phyloP scores from a whole-genome alignment of 2,888 invertebrate species.

The Drosophila robusta region DNA sequence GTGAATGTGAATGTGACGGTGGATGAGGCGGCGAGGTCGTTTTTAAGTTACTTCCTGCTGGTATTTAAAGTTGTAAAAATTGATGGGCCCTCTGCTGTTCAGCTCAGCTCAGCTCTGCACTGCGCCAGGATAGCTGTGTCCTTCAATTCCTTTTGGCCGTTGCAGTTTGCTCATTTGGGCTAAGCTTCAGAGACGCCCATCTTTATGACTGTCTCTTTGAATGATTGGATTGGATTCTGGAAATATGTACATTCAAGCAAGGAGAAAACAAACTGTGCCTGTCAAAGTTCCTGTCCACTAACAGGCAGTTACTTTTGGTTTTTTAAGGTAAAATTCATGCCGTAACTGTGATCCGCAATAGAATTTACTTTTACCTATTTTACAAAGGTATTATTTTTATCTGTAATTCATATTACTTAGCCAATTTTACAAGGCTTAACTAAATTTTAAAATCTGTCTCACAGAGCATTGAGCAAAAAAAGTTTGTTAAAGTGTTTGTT shows the following conservation, averaged over 20 bases:
- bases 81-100: conserved; percentile 57
- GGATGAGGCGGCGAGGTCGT: conserved; percentile 32
- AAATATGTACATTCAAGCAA: neutral
- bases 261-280: too few species aligned
- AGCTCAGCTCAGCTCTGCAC: neutral
- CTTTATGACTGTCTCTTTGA: neutral
- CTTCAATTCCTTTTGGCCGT: conserved; percentile 15
- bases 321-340: too few species aligned
- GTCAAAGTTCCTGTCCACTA: neutral
- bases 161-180: conserved; percentile 21
- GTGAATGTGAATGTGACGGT: neutral
- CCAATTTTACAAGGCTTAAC: too few species aligned
- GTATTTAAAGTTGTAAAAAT: conserved; percentile 79
- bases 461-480: too few species aligned
- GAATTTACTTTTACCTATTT: too few species aligned
- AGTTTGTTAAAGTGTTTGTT: too few species aligned
- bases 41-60: conserved; percentile 77
- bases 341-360: too few species aligned
- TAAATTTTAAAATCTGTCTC: too few species aligned
- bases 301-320: too few species aligned
- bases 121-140: conserved; percentile 8
- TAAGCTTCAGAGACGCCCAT: conserved; percentile 6
- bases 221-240: conserved; percentile 1
- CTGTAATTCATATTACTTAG: too few species aligned
- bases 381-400: too few species aligned